These are phyloP conservation scores for Centropus unirufus DNA, from an alignment of 2,113 vertebrate genomes.

Conservation along the genomic window DNA sequence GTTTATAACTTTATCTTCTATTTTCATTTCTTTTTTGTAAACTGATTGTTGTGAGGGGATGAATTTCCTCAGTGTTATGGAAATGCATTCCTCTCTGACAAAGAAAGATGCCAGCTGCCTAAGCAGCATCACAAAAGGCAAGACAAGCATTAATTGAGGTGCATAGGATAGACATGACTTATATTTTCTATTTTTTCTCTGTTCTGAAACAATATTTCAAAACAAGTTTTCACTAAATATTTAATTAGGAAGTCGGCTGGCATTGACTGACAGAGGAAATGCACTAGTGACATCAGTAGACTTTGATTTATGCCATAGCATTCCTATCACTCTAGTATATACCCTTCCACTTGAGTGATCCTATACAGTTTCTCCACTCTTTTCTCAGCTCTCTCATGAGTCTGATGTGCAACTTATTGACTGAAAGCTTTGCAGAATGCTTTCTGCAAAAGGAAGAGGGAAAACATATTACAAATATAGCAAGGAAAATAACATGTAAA, in stretches of 20 bases:
- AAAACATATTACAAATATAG: neutral
- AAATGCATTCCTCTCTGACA: neutral
- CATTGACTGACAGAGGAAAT: neutral
- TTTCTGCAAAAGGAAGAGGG: neutral
- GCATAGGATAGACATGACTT: neutral
- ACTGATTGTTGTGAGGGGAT: neutral
- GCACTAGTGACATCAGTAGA: neutral
- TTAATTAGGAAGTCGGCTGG: neutral
- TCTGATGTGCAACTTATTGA: neutral
- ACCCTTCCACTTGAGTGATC: neutral
- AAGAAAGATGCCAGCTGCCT: neutral
- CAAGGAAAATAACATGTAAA: neutral
- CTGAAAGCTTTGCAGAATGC: neutral
- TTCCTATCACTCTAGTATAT: fast-evolving
- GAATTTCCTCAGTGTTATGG: neutral
- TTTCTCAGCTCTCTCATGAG: neutral
- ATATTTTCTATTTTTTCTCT: neutral
- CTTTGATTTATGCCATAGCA: neutral
- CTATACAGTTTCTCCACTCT: neutral
- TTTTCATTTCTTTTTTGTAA: neutral
- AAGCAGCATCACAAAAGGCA: neutral
- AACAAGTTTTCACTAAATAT: neutral
- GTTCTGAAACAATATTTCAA: neutral
- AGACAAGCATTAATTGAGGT: neutral
- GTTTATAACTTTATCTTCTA: neutral